These are phyloP conservation scores for Alviniconcha marisindica DNA, from an alignment of 1,140 invertebrate species.

Conservation along the genomic window DNA sequence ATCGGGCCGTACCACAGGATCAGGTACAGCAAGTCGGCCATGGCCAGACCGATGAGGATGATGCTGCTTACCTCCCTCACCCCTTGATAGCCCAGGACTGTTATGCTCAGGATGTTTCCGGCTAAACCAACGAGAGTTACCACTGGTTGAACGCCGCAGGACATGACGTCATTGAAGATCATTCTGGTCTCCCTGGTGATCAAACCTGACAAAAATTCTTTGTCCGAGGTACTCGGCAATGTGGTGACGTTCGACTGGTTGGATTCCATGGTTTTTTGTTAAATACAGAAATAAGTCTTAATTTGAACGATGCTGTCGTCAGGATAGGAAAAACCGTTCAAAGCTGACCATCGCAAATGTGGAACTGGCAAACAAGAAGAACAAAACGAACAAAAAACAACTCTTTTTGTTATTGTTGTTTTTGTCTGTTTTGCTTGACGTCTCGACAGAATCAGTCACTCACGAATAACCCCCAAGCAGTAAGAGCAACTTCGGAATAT, in stretches of 20 bases:
- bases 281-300: neutral
- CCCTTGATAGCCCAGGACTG: conserved; percentile 13
- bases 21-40: conserved; percentile 10
- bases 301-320: too few species aligned
- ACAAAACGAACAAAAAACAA: neutral
- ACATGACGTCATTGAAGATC: conserved; percentile 28
- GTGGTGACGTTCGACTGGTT: neutral
- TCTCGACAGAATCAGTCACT: too few species aligned
- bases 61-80: conserved; percentile 14
- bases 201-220: neutral
- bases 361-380: neutral
- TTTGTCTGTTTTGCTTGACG: too few species aligned
- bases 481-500: too few species aligned
- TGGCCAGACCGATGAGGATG: conserved; percentile 23
- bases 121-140: conserved; percentile 4
- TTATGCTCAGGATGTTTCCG: conserved; percentile 28
- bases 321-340: neutral
- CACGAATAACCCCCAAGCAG: too few species aligned
- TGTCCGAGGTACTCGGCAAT: neutral
- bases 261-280: neutral
- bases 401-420: too few species aligned
- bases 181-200: neutral
- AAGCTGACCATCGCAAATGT: neutral
- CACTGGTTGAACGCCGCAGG: conserved; percentile 21
- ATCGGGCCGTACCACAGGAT: neutral